phyloP scores from a whole-genome alignment of 2,888 invertebrate species.

The Scrobipalpa atriplicella region DNA sequence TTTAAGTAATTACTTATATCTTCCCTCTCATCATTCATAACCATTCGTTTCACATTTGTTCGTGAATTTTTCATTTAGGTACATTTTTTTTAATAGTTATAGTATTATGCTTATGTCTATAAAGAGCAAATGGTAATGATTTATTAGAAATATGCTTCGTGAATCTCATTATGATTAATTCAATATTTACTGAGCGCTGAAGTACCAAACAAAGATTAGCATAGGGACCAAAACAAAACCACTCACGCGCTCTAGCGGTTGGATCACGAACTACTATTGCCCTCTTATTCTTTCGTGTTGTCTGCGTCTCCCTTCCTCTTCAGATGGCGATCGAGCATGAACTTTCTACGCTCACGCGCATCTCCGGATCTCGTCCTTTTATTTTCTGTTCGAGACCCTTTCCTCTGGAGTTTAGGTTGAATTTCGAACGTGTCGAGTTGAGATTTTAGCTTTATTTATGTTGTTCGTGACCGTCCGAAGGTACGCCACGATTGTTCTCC shows the following conservation, averaged over 20 bases:
- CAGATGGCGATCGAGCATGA: constrained; percentile 37
- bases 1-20: too few species aligned
- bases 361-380: constrained; percentile 43
- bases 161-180: not conserved
- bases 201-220: constrained; percentile 11
- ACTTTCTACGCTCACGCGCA: constrained; percentile 70
- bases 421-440: constrained; percentile 40
- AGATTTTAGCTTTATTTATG: constrained; percentile 74
- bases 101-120: too few species aligned
- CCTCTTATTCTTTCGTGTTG: constrained; percentile 44
- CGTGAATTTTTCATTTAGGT: too few species aligned
- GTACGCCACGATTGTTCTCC: constrained; percentile 65
- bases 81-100: too few species aligned
- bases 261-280: constrained; percentile 44
- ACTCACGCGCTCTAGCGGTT: constrained; percentile 52
- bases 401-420: constrained; percentile 39
- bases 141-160: not conserved
- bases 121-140: too few species aligned
- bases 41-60: too few species aligned
- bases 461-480: constrained; percentile 70
- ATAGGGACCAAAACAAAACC: constrained; percentile 44
- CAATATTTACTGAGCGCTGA: constrained; percentile 8
- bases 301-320: constrained; percentile 21
- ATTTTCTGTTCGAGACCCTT: constrained; percentile 45
- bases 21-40: too few species aligned